Conservation (phyloP, 2,113 vertebrate genomes). For the Poeciliopsis occidentalis region DNA sequence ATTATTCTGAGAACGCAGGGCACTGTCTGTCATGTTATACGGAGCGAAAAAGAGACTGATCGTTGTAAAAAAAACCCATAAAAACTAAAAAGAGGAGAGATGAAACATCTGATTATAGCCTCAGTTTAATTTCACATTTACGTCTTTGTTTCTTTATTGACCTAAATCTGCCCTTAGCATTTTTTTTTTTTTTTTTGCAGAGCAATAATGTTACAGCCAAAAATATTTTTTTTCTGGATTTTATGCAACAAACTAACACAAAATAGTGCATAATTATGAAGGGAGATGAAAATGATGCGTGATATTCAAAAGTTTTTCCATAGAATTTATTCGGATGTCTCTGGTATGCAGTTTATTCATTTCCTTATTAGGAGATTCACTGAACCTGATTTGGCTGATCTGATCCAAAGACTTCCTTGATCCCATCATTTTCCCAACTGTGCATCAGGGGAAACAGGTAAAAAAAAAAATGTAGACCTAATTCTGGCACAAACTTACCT, state of each 20-base stretch:
- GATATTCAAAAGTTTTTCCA: not conserved
- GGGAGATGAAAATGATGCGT: not conserved
- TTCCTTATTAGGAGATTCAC: too few relatives aligned
- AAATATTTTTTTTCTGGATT: not conserved
- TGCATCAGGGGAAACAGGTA: too few relatives aligned
- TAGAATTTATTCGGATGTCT: not conserved
- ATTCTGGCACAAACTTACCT: too few relatives aligned
- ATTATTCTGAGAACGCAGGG: conserved; percentile 54
- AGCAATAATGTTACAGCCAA: not conserved
- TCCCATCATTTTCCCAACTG: too few relatives aligned
- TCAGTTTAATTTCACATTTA: conserved; percentile 11
- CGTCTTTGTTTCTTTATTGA: not conserved
- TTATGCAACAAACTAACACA: too few relatives aligned
- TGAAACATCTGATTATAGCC: conserved; percentile 7
- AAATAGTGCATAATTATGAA: not conserved
- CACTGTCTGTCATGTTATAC: conserved; percentile 61
- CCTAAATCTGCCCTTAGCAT: not conserved
- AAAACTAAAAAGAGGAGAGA: conserved; percentile 8
- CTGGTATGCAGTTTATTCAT: not conserved
- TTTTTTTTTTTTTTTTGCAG: not conserved
- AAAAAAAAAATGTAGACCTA: too few relatives aligned
- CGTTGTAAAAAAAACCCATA: conserved; percentile 27
- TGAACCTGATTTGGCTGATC: too few relatives aligned
- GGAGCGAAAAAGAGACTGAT: conserved; percentile 52
- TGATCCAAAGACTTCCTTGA: too few relatives aligned